Percentiles rank a stretch among this genome's conserved stretches.
These are phyloP conservation scores for Crypturellus tataupa DNA, from an alignment of 2,797 vertebrate genomes.

Conservation along the genomic window DNA sequence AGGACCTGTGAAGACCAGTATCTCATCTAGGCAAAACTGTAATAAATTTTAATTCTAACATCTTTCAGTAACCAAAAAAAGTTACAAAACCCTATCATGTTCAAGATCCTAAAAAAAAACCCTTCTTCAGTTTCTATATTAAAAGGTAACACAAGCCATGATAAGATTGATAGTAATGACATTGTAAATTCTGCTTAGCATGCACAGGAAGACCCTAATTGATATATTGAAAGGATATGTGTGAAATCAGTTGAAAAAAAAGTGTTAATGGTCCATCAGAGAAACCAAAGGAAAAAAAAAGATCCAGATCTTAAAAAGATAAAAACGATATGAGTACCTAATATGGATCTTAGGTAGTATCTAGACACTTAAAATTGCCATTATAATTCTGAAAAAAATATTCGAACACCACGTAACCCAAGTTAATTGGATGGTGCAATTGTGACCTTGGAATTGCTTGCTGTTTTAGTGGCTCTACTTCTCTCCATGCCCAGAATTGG, in stretches of 20 bases:
- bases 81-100: neutral
- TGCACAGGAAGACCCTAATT: slow-evolving; percentile 40
- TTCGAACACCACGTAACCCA: neutral
- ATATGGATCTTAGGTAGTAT: neutral
- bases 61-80: neutral
- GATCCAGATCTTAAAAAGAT: neutral
- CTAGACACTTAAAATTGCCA: neutral
- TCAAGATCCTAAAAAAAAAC: slow-evolving; percentile 36
- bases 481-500: fast-evolving
- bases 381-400: neutral
- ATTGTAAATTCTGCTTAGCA: slow-evolving; percentile 52
- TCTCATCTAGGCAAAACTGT: neutral
- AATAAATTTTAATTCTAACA: neutral
- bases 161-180: slow-evolving; percentile 45
- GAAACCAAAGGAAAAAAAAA: neutral
- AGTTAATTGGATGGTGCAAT: neutral
- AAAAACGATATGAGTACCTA: slow-evolving; percentile 7
- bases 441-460: neutral
- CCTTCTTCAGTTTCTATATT: neutral
- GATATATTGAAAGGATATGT: slow-evolving; percentile 57
- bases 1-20: neutral
- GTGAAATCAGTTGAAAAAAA: slow-evolving; percentile 65
- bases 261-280: slow-evolving; percentile 64
- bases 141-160: slow-evolving; percentile 12
- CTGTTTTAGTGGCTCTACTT: neutral